Percentiles rank a stretch among this genome's conserved stretches.
These are phyloP conservation scores for Microchrysa polita DNA, from an alignment of 2,888 invertebrate genomes.

Conservation along the genomic window DNA sequence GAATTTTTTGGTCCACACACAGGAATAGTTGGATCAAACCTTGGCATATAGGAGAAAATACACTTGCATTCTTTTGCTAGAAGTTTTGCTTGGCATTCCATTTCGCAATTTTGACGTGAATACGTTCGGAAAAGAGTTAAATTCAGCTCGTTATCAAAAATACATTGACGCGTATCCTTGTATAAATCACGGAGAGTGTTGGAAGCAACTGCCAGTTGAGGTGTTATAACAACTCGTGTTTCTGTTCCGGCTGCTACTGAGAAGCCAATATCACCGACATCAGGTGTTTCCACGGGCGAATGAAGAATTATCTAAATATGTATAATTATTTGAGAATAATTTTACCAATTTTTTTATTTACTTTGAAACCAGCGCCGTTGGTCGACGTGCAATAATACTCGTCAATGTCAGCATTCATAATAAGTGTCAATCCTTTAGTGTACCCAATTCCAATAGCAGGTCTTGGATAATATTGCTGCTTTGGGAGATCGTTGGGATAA, in stretches of 20 bases:
- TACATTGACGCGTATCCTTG: slow-evolving; percentile 68
- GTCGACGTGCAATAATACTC: slow-evolving; percentile 86
- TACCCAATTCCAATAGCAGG: slow-evolving; percentile 68
- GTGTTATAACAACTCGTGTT: slow-evolving; percentile 74
- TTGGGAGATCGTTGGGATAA: slow-evolving; percentile 68
- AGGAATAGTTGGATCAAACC: slow-evolving; percentile 72
- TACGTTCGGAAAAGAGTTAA: slow-evolving; percentile 75
- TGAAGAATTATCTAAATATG: slow-evolving; percentile 81
- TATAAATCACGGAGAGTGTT: slow-evolving; percentile 52
- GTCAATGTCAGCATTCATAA: slow-evolving; percentile 74
- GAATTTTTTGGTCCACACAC: slow-evolving; percentile 77
- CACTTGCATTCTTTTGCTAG: slow-evolving; percentile 64
- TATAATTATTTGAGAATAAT: too few species aligned
- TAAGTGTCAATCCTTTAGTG: slow-evolving; percentile 76
- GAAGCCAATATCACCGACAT: slow-evolving; percentile 79
- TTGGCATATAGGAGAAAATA: slow-evolving; percentile 61
- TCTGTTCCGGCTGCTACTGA: slow-evolving; percentile 78
- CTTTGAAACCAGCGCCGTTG: slow-evolving; percentile 67
- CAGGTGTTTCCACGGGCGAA: slow-evolving; percentile 83
- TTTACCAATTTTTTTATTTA: slow-evolving; percentile 38
- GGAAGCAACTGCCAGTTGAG: slow-evolving; percentile 67
- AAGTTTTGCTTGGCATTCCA: slow-evolving; percentile 81
- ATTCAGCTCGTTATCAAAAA: slow-evolving; percentile 75
- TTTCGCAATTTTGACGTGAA: slow-evolving; percentile 79
- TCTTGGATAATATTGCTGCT: slow-evolving; percentile 46